phyloP scores from a whole-genome alignment of 1,140 invertebrate species.

The Bombus pyrosoma region DNA sequence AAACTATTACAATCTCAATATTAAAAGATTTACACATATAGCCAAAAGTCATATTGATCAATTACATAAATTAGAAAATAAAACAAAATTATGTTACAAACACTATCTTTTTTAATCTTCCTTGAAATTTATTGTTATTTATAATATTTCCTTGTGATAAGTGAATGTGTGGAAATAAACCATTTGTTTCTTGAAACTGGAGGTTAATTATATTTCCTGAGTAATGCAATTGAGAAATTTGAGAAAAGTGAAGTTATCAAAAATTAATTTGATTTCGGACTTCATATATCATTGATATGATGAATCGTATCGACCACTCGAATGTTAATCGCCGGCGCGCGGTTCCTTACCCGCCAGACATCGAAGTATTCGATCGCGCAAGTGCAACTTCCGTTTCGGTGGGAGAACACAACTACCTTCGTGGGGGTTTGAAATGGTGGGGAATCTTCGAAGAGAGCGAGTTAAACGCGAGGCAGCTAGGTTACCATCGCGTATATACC shows the following conservation, averaged over 20 bases:
- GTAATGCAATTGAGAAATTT: neutral
- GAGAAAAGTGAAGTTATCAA: neutral
- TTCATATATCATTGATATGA: neutral
- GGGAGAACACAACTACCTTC: slow-evolving; percentile 9
- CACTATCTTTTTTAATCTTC: neutral
- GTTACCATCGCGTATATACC: slow-evolving; percentile 47
- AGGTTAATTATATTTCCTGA: neutral
- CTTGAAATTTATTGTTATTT: neutral
- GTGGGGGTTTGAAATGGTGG: slow-evolving; percentile 35
- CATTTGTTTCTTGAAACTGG: neutral
- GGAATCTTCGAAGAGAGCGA: slow-evolving; percentile 30
- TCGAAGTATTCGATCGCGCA: slow-evolving; percentile 15
- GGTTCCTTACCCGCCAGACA: neutral
- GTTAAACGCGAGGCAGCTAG: slow-evolving; percentile 30
- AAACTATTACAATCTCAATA: neutral
- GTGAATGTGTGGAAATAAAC: neutral
- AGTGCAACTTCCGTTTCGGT: slow-evolving; percentile 10
- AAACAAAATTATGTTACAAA: neutral
- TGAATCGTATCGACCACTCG: neutral
- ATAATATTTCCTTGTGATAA: no score
- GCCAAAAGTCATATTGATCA: neutral
- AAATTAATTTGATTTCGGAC: no score
- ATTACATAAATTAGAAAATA: neutral
- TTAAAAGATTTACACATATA: neutral
- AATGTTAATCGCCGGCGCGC: neutral